Evolutionary conservation across 1,140 invertebrate genomes (phyloP), one percentile per base, ranked within the genome.

Genomic region (Leptinotarsa undecemlineata): DNA sequence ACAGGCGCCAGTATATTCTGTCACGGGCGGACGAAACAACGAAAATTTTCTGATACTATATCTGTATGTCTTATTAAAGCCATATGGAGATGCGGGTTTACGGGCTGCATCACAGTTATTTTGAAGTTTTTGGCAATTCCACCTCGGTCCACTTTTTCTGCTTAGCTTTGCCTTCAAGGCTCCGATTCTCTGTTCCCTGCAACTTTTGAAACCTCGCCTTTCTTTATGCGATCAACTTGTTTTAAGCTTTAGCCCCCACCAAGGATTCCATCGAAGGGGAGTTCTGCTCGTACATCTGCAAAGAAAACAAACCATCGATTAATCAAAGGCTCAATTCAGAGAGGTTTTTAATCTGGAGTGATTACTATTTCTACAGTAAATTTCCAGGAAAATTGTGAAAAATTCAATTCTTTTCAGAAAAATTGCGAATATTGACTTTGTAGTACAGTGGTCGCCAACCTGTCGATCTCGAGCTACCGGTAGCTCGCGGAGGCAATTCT

Each of bases 1-100:
- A 64, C 63, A 64, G 63, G 51, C 63, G 11, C 63, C 15, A 14
- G 63, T 64, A 64, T 23, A 20, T 64, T 64, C 26, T 20, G n/a
- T 57, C 51, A 57, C n/a, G 6, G 15, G 51, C 51, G n/a, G 51
- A 15, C 15, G 51, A 57, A 57, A 57, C 15, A 14, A 57, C n/a
- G 51, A 57, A 57, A 57, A 19, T 57, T 57, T 19, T 15, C 51
- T 57, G 51, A 57, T 57, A 57, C n/a, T 57, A 8, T n/a, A 57
- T 57, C 51, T 57, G 51, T 57, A 57, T 15, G 51, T 14, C n/a
- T 57, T 17, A 57, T 17, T 57, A 57, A 57, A 17, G 51, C 51
- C 51, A 19, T 57, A 57, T 57, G 51, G n/a, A 57, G 51, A 57
- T 57, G 51, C n/a, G 51, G 15, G 51, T n/a, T 15, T 57, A 57